Evolutionary conservation across 2,888 invertebrate genomes (phyloP), one percentile per base, ranked within the genome.

Genomic region (Agrenia bidenticulata): DNA sequence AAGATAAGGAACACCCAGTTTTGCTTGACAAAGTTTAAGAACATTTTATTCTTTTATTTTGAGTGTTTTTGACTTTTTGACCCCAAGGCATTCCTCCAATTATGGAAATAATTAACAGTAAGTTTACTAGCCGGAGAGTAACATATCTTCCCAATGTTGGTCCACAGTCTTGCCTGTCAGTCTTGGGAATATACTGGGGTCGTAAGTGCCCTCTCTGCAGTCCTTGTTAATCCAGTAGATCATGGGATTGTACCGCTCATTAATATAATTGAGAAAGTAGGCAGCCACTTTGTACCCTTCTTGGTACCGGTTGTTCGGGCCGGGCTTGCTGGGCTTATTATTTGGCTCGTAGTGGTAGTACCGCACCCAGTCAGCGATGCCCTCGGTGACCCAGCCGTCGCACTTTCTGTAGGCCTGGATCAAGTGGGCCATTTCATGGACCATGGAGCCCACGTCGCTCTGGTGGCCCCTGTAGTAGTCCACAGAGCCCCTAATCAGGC

Each of bases 401-500:
- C 64, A 68, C 9, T 56, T 39, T 1, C 42, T 26, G 32, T 71
- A 71, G 1, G 39, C 27, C 51, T 71, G 71, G 42, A 71, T 71
- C 5, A 71, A 62, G 37, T 71, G 71, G 11, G 64, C 26, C 71
- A 71, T 68, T 55, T 69, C 72, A 50, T 72, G 72, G n/a, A 72
- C 56, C 72, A 72, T 72, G 4, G 69, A 69, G 11, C 72, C 72
- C n/a, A 72, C 59, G 45, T 72, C 72, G 39, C 64, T 56, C 26
- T 56, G 60, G 39, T 69, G 63, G 4, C 13, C 19, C 15, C 69
- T 23, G 63, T 72, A 72, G 39, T 72, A 72, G 32, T 72, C 54
- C 1, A 69, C 69, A 9, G 61, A 41, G 2, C 72, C 72, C 2
- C 64, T 63, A 39, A 72, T 72, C 1, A 57, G 19, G 19, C 53